Base-by-base conservation (phyloP, 2,888 invertebrate species). In the Serripes groenlandicus region DNA sequence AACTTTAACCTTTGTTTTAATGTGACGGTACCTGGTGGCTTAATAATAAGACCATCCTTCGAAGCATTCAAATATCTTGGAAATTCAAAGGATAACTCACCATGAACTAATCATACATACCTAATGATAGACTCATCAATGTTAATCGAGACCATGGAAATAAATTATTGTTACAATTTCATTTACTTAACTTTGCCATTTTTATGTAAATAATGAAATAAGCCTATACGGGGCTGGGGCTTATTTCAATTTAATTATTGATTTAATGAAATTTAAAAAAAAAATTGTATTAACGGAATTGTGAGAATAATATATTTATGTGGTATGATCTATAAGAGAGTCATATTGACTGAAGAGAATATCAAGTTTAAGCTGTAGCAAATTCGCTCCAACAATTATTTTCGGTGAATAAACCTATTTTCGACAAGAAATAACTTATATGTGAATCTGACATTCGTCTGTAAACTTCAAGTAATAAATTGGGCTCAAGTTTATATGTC, bases 401-500 rank as follows among this genome's bases (percentile, higher is more conserved):
- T 66, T 66, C 66, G 35, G 56, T 7, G 56, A 56, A 66, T 34
- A 64, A 35, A 30, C 23, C 23, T 66, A 1, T 42, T 42, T 34
- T 37, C 9, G 26, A 26, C n/a, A 26, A 56, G 23, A 56, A 56
- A 56, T 11, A 56, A 5, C 11, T 56, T 1, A 56, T n/a, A n/a
- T n/a, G n/a, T n/a, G n/a, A n/a, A n/a, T n/a, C n/a, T n/a, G n/a
- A 56, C 1, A 26, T 5, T 56, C 23, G 56, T 56, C 56, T 66
- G 66, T 66, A 42, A 66, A 66, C 42, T 66, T 66, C 7, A 26
- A 34, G n/a, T 23, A 66, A 66, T 66, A 66, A 66, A 66, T 66
- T 66, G 66, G 66, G 66, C 66, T 74, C 74, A 52, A 64, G 64
- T 54, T 35, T 30, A 66, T 52, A 42, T 74, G 42, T 66, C n/a